phyloP scores from a whole-genome alignment of 2,888 invertebrate genomes.

The Cephus spinipes region DNA sequence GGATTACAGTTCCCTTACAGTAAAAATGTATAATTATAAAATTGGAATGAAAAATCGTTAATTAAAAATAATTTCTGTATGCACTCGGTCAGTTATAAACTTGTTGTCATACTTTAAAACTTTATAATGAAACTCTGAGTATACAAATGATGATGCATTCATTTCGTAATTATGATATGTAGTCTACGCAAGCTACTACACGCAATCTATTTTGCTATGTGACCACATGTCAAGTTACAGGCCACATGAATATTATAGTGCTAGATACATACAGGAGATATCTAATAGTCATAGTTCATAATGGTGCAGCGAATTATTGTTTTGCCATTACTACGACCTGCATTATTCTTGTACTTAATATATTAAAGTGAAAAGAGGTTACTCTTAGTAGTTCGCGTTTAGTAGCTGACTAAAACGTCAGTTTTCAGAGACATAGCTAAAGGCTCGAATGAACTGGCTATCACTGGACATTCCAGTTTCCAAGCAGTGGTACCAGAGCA shows the following conservation, averaged over 20 bases:
- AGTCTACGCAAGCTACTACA: neutral
- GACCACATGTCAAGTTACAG: neutral
- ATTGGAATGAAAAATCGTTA: neutral
- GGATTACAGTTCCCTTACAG: conserved; percentile 9
- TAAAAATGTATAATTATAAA: neutral
- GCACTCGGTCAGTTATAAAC: neutral
- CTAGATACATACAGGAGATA: neutral
- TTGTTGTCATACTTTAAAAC: neutral
- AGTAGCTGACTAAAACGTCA: neutral
- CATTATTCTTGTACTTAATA: neutral
- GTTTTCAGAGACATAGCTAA: neutral
- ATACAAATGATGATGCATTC: neutral
- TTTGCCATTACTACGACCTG: neutral
- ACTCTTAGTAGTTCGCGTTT: neutral
- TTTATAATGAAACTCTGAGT: neutral
- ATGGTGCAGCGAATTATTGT: neutral
- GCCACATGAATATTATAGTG: neutral
- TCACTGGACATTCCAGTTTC: conserved; percentile 24
- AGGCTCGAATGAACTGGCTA: neutral
- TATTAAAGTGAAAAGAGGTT: neutral
- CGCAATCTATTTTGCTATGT: neutral
- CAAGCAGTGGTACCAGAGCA: conserved; percentile 19
- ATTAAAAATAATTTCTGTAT: neutral
- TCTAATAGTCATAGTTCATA: neutral
- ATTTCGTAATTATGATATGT: neutral